A percentile compares a stretch with the other conserved stretches of the same genome.
These are phyloP conservation scores for Meteorus sp. DNA, from an alignment of 1,140 invertebrate species.

Conservation along the genomic window DNA sequence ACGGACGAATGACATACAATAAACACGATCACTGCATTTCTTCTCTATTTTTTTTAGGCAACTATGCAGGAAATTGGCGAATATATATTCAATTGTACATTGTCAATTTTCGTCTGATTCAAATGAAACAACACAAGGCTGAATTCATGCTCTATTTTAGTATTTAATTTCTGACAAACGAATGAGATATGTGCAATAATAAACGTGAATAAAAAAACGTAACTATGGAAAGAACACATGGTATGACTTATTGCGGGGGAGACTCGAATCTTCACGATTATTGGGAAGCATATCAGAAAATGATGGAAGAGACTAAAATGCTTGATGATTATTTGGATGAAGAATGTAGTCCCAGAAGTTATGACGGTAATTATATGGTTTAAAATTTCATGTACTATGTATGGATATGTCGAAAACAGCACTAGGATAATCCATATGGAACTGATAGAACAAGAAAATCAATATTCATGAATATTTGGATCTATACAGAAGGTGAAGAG, in stretches of 20 bases:
- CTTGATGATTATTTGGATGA: constrained; percentile 60
- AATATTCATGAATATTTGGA: constrained; percentile 8
- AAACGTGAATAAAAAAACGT: neutral
- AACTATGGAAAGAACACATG: constrained; percentile 48
- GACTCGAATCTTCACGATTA: constrained; percentile 58
- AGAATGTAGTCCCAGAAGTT: constrained; percentile 54
- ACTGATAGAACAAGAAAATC: constrained; percentile 8
- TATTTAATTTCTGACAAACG: no score
- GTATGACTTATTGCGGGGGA: constrained; percentile 44
- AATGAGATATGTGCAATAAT: neutral
- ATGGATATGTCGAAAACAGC: no score
- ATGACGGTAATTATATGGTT: constrained; percentile 45
- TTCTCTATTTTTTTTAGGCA: no score
- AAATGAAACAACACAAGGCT: no score
- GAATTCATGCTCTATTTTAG: no score
- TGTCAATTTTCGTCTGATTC: no score
- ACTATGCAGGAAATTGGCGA: no score
- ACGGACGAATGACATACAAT: no score
- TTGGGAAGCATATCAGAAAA: constrained; percentile 60
- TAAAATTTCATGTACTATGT: constrained; percentile 11
- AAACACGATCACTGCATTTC: no score
- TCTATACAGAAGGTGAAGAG: constrained; percentile 60
- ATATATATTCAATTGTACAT: no score
- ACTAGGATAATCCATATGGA: constrained; percentile 11
- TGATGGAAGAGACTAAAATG: constrained; percentile 58